Conservation (phyloP, 2,888 invertebrate genomes). For the Suillia variegata region DNA sequence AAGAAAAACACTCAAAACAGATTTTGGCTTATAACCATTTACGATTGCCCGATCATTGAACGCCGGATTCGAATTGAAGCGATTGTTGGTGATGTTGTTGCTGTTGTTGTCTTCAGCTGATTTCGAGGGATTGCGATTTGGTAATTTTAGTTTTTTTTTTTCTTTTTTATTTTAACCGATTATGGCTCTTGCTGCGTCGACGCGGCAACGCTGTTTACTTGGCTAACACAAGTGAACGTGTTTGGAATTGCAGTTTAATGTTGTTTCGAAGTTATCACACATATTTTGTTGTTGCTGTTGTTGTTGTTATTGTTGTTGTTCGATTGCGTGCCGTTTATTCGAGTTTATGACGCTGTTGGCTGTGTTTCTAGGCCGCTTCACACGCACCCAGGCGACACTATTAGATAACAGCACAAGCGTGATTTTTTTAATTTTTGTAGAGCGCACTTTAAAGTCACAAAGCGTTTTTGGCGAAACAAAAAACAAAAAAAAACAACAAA, state of each 20-base stretch:
- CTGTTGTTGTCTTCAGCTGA: constrained; percentile 17
- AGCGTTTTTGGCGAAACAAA: too few species aligned
- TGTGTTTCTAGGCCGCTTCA: constrained; percentile 46
- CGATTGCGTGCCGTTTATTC: constrained; percentile 33
- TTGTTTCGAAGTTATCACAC: constrained; percentile 3
- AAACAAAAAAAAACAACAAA: too few species aligned
- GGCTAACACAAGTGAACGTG: constrained; percentile 35
- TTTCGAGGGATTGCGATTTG: constrained; percentile 11
- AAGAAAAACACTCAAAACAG: too few species aligned
- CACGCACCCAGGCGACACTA: constrained; percentile 41
- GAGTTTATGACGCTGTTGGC: constrained; percentile 13
- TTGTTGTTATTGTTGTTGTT: constrained; percentile 5
- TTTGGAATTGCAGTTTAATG: constrained; percentile 32
- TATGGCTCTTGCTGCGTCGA: too few species aligned
- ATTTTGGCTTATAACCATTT: constrained; percentile 3
- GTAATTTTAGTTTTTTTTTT: constrained; percentile 16
- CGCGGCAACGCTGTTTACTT: too few species aligned
- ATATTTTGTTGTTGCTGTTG: not conserved
- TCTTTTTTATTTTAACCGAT: constrained; percentile 10
- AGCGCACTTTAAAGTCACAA: too few species aligned
- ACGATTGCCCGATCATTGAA: constrained; percentile 22
- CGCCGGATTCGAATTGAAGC: not conserved
- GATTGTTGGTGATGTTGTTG: constrained; percentile 12
- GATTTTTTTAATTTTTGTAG: constrained; percentile 13
- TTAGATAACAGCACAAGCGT: constrained; percentile 42